Evolutionary conservation across 1,140 invertebrate species (phyloP).

Genomic region (Epicauta chinensis): DNA sequence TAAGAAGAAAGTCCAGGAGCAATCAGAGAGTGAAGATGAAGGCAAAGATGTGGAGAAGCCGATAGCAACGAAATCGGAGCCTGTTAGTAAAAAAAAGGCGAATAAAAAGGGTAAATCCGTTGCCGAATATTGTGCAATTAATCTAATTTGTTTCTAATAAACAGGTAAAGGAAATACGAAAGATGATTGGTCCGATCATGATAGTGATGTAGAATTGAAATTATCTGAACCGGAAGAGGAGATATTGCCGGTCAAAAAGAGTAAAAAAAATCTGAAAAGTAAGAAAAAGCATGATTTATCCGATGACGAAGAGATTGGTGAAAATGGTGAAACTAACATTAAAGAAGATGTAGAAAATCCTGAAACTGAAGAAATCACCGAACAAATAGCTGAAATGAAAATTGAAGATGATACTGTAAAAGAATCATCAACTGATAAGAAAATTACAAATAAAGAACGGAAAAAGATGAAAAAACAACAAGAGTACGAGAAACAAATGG

Average conservation of each 20-base stretch:
- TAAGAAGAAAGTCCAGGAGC: slow-evolving; percentile 38
- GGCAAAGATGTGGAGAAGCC: slow-evolving; percentile 1
- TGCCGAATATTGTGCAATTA: no score
- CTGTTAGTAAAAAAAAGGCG: slow-evolving; percentile 37
- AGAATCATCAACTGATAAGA: slow-evolving; percentile 49
- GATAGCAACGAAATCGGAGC: slow-evolving; percentile 33
- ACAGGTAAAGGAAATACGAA: no score
- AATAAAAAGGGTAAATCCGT: slow-evolving; percentile 49
- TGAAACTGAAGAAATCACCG: slow-evolving; percentile 20
- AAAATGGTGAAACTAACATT: background rate
- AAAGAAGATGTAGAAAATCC: slow-evolving; percentile 3
- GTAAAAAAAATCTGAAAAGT: slow-evolving; percentile 39
- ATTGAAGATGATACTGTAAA: slow-evolving; percentile 18
- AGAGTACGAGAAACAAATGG: slow-evolving; percentile 89
- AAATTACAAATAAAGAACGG: slow-evolving; percentile 90
- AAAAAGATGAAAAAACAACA: slow-evolving; percentile 91
- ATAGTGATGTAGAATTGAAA: slow-evolving; percentile 43
- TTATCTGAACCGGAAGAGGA: slow-evolving; percentile 43
- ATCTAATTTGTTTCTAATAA: no score
- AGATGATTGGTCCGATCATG: slow-evolving; percentile 48
- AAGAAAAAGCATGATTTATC: slow-evolving; percentile 43
- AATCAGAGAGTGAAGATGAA: slow-evolving; percentile 43
- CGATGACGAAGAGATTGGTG: slow-evolving; percentile 25
- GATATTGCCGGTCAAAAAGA: slow-evolving; percentile 29
- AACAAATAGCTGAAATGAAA: slow-evolving; percentile 26